Evolutionary conservation across 2,113 vertebrate genomes (phyloP).

Genomic region (Aleadryas rufinucha): DNA sequence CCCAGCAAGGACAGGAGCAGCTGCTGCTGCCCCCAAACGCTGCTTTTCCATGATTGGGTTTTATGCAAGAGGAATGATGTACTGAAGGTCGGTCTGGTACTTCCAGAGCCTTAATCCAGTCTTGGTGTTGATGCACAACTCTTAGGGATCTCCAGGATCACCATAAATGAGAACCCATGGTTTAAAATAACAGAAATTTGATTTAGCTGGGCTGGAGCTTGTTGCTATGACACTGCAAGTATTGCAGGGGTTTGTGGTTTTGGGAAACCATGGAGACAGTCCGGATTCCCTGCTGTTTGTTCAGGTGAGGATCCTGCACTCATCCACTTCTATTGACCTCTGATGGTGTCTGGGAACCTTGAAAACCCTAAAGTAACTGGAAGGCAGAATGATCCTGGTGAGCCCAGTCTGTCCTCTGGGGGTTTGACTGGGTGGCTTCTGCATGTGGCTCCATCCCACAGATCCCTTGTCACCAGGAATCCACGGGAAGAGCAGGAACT

Average conservation of each 20-base stretch:
- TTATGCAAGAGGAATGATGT: not conserved
- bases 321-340: not conserved
- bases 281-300: not conserved
- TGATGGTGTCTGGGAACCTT: not conserved
- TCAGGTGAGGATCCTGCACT: not conserved
- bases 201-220: not conserved
- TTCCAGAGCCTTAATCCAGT: not conserved
- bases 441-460: accelerated
- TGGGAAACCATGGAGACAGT: not conserved
- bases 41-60: accelerated
- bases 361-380: not conserved
- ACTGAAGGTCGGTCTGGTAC: not conserved
- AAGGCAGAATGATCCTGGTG: not conserved
- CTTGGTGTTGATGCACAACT: not conserved
- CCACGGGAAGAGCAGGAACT: accelerated
- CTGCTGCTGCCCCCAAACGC: not conserved
- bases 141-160: not conserved
- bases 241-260: not conserved
- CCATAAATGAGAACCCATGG: not conserved
- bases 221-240: not conserved
- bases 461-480: accelerated
- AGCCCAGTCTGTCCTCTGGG: not conserved
- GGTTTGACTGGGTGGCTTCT: not conserved
- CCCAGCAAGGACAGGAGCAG: not conserved
- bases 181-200: not conserved